Conservation (phyloP, 53 echinoderm and acorn worm species). For the Holothuria leucospilota region DNA sequence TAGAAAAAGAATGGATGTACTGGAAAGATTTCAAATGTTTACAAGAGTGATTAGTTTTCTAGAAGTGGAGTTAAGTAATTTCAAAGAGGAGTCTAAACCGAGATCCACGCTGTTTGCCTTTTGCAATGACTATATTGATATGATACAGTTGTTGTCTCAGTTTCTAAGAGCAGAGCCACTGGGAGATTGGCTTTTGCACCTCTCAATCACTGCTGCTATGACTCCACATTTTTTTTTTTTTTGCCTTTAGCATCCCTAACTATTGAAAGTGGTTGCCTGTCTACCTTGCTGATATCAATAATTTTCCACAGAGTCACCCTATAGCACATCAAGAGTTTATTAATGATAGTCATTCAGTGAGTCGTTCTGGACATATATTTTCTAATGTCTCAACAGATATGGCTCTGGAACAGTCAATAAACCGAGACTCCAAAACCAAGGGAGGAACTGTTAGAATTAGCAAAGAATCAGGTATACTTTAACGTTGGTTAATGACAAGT, state of each 20-base stretch:
- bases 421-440: slow-evolving; percentile 40
- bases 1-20: neutral
- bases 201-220: slow-evolving; percentile 9
- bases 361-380: neutral
- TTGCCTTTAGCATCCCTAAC: slow-evolving; percentile 35
- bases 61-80: neutral
- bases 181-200: slow-evolving; percentile 36
- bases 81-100: neutral
- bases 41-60: neutral
- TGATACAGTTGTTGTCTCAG: slow-evolving; percentile 25
- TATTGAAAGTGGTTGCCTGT: slow-evolving; percentile 45
- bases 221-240: slow-evolving; percentile 7
- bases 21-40: neutral
- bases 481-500: slow-evolving; percentile 46
- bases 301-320: neutral
- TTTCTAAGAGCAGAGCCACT: slow-evolving; percentile 31
- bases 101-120: slow-evolving; percentile 31
- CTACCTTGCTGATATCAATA: slow-evolving; percentile 47
- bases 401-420: neutral
- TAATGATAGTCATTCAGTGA: slow-evolving; percentile 29
- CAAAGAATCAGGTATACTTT: neutral
- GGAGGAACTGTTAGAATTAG: neutral
- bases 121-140: slow-evolving; percentile 29
- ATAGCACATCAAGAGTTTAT: slow-evolving; percentile 22
- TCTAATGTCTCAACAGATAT: slow-evolving; percentile 46